A percentile compares a stretch with the other conserved stretches of the same genome.
Evolutionary conservation across 2,888 invertebrate genomes (phyloP).

Genomic region (Sipha maydis): DNA sequence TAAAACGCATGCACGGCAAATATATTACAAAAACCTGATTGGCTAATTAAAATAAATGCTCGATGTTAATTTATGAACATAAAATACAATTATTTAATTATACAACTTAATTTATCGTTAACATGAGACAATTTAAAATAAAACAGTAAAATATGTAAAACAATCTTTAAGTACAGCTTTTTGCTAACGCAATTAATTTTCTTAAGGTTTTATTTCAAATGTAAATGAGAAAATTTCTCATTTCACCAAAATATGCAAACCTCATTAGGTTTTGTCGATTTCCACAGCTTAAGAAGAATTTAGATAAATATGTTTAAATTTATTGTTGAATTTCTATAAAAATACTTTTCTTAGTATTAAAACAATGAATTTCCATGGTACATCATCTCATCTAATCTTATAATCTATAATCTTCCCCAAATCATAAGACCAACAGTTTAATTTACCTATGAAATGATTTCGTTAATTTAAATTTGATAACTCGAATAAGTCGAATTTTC

Average conservation of each 20-base stretch:
- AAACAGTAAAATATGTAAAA: slow-evolving; percentile 11
- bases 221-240: slow-evolving; percentile 24
- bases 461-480: no score
- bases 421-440: no score
- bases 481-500: no score
- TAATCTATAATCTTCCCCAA: no score
- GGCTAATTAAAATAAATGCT: no score
- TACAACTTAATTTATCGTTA: no score
- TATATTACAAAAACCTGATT: no score
- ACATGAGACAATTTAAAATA: neutral
- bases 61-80: no score
- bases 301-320: slow-evolving; percentile 13
- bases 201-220: neutral
- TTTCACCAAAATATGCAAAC: neutral
- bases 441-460: no score
- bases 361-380: neutral
- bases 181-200: neutral
- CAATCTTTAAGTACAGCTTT: neutral
- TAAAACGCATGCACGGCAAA: no score
- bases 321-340: neutral
- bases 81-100: no score
- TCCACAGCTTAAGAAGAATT: neutral
- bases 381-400: no score
- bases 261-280: neutral
- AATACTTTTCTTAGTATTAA: neutral